These are phyloP conservation scores for Eulemur macaco DNA, from an alignment of 2,113 vertebrate species.

Conservation along the genomic window DNA sequence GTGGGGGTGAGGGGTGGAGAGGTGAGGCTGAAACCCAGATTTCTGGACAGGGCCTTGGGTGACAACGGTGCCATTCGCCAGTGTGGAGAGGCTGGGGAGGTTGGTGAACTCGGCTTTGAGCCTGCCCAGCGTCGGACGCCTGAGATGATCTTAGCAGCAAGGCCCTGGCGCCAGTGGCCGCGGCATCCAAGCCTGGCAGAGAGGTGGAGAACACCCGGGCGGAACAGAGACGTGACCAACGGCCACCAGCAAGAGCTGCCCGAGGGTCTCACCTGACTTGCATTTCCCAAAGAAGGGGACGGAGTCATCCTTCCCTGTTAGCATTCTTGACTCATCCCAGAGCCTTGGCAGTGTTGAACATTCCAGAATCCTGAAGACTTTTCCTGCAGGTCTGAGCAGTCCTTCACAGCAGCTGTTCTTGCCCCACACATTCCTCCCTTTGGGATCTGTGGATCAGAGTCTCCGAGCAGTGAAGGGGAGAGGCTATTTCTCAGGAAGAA, in stretches of 20 bases:
- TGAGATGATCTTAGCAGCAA: fast-evolving
- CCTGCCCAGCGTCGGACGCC: not conserved
- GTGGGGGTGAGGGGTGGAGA: not conserved
- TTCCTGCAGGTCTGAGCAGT: not conserved
- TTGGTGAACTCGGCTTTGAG: not conserved
- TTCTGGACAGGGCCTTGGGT: not conserved
- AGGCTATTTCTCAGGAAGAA: not conserved
- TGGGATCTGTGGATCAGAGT: not conserved
- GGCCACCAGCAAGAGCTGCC: fast-evolving
- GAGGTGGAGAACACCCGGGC: fast-evolving
- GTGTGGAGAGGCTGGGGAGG: not conserved
- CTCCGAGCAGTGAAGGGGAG: not conserved
- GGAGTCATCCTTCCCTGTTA: fast-evolving
- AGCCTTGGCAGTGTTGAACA: not conserved
- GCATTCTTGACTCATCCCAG: not conserved
- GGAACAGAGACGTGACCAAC: not conserved
- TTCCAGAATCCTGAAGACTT: not conserved
- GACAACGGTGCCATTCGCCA: fast-evolving
- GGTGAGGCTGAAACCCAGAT: no score
- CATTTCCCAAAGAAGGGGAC: not conserved
- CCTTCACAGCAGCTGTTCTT: not conserved
- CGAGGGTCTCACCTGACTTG: fast-evolving
- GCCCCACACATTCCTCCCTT: fast-evolving
- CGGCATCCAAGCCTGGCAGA: fast-evolving
- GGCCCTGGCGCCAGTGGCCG: fast-evolving